These are phyloP conservation scores for Thunnus albacares DNA, from an alignment of 2,797 vertebrate genomes.

Conservation along the genomic window DNA sequence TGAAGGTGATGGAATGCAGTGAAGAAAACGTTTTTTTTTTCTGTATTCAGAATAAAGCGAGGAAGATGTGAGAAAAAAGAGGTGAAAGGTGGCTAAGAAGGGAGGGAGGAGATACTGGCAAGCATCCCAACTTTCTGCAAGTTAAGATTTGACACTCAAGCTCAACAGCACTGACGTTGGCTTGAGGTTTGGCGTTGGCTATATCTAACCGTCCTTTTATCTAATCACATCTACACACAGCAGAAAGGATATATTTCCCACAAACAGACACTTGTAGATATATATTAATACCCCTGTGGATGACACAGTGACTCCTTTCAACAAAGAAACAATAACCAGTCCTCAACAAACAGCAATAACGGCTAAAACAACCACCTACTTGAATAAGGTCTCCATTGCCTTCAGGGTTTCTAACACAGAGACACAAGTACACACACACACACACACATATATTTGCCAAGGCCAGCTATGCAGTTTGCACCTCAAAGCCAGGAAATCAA, in stretches of 20 bases:
- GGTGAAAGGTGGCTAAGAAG: slow-evolving; percentile 61
- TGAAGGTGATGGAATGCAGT: slow-evolving; percentile 4
- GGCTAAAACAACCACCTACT: slow-evolving; percentile 38
- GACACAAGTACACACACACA: slow-evolving; percentile 4
- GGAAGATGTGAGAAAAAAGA: slow-evolving; percentile 43
- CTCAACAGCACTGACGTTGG: slow-evolving; percentile 27
- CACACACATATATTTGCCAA: slow-evolving; percentile 35
- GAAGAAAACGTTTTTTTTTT: slow-evolving; percentile 21
- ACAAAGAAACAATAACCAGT: slow-evolving; percentile 16
- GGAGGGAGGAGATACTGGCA: slow-evolving; percentile 67
- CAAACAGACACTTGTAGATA: not conserved
- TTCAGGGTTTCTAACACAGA: slow-evolving; percentile 41
- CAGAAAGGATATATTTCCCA: not conserved
- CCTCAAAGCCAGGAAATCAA: slow-evolving; percentile 73
- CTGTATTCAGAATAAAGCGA: slow-evolving; percentile 26
- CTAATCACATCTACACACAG: not conserved
- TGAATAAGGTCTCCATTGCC: slow-evolving; percentile 51
- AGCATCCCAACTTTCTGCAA: slow-evolving; percentile 56
- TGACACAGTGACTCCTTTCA: slow-evolving; percentile 4
- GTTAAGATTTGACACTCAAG: slow-evolving; percentile 63
- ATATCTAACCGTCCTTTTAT: slow-evolving; percentile 40
- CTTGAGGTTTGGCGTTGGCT: slow-evolving; percentile 9
- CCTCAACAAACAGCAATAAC: slow-evolving; percentile 40
- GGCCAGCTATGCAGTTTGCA: slow-evolving; percentile 55
- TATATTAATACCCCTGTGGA: not conserved